These are phyloP conservation scores for Melospiza melodia DNA, from an alignment of 2,113 vertebrate species.

Conservation along the genomic window DNA sequence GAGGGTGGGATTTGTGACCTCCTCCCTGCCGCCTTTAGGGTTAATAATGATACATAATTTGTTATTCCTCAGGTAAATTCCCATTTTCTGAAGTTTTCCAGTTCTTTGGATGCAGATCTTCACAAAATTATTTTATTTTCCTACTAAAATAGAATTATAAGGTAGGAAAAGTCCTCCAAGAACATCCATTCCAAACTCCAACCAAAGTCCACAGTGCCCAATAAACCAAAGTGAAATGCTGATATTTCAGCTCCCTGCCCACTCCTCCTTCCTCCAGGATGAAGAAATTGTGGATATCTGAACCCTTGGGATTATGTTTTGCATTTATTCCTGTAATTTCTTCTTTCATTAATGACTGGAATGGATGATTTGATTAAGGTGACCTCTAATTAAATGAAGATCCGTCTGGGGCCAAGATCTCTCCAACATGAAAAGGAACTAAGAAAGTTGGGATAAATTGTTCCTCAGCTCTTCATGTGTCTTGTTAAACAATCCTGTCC, in stretches of 20 bases:
- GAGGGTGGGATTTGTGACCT: background rate
- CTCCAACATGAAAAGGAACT: no score
- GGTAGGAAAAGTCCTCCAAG: background rate
- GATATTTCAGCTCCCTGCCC: background rate
- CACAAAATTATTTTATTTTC: background rate
- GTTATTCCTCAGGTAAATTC: background rate
- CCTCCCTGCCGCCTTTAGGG: background rate
- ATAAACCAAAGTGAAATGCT: background rate
- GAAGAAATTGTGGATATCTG: no score
- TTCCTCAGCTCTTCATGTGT: no score
- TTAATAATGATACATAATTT: background rate
- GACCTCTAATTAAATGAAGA: no score
- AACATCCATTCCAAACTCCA: background rate
- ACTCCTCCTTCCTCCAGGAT: background rate
- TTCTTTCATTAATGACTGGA: no score
- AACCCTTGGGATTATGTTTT: no score
- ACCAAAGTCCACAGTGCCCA: rapidly evolving
- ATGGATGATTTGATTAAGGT: no score
- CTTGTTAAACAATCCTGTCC: no score
- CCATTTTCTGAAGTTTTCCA: background rate
- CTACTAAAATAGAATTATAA: background rate
- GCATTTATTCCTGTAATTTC: no score
- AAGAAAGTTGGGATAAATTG: no score
- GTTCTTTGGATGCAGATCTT: background rate
- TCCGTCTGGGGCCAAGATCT: no score